Base-by-base conservation (phyloP, 2,888 invertebrate genomes). In the Athalia circularis region DNA sequence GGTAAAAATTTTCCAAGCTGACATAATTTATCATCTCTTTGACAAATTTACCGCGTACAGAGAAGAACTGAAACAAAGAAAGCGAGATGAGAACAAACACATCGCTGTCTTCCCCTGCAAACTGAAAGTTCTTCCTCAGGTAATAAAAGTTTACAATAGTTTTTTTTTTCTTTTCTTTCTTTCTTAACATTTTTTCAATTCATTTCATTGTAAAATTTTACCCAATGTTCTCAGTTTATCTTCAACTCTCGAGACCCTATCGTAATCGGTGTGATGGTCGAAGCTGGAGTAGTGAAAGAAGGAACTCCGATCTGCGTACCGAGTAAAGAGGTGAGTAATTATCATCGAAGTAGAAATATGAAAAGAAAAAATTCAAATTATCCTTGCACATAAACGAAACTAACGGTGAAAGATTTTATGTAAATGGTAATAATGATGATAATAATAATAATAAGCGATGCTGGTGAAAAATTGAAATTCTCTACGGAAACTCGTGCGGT, bases 231-330 rank as follows among this genome's bases (percentile, higher is more conserved):
- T 47, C 96, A 99, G 91, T 98, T 95, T 91, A 94, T 99, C 88
- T 99, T 99, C 94, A 99, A 99, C 92, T 97, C 98, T 7, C 94
- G 99, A 80, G 99, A 99, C 92, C 99, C 99, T 7, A 99, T 99
- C 90, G 97, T 99, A 43, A 94, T 96, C 86, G 99, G 99, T 64
- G 97, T 99, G 0, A 96, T 96, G 92, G 94, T 99, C 0, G 99
- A 99, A 89, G 97, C 96, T 45, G 99, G 99, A 61, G 94, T 98
- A 79, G 93, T 99, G 65, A 98, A 96, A 91, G 96, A 97, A 86
- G 99, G 99, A 78, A 99, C 99, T 0, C 99, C 99, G 0, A 94
- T 99, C 76, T 99, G 99, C 92, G 99, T 99, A 76, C 99, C 99
- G 79, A 96, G 94, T 89, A 96, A 97, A 94, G 98, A 98, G 91